Evolutionary conservation across 1,140 invertebrate genomes (phyloP), one percentile per base, ranked within the genome.

Genomic region (Planococcus citri): DNA sequence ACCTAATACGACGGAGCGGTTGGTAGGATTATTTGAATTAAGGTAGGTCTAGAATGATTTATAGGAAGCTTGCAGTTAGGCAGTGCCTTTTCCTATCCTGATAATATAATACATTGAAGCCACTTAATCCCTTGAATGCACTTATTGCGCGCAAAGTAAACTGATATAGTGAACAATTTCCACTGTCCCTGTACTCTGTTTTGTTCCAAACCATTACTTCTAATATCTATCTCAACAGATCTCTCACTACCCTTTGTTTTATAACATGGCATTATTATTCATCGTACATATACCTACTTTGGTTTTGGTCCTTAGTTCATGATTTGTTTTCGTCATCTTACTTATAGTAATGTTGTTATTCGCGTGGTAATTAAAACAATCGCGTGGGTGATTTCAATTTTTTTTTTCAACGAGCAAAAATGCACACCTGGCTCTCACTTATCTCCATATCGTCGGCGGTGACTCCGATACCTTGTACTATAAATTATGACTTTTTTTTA

Each of bases 71-170:
- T 22, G 51, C 17, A 58, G 51, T 58, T 58, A 58, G 51, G 51
- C 51, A n/a, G 17, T 58, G 51, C 21, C 17, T 58, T 58, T 58
- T 58, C 21, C 51, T 58, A 20, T n/a, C 21, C 51, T 22, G 51
- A 58, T 58, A 58, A 58, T 58, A 58, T 58, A 58, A 58, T 58
- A 58, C 51, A 58, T 58, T 58, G 51, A 58, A 58, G 51, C 51
- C 51, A 58, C 51, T 58, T 58, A 58, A 58, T 58, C 51, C 51
- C 51, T 58, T n/a, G 17, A 22, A 58, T 58, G 51, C 51, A 58
- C 51, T 58, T 58, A 58, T 58, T 58, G 51, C 51, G 51, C 51
- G 17, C 51, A 58, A 58, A 58, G 51, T 58, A 58, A 58, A 58
- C 51, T 58, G 51, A 58, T 58, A 58, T 58, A 58, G 51, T 22